Evolutionary conservation across 1,140 invertebrate species (phyloP), one percentile per base, ranked within the genome.

Genomic region (Zaprionus vittiger): DNA sequence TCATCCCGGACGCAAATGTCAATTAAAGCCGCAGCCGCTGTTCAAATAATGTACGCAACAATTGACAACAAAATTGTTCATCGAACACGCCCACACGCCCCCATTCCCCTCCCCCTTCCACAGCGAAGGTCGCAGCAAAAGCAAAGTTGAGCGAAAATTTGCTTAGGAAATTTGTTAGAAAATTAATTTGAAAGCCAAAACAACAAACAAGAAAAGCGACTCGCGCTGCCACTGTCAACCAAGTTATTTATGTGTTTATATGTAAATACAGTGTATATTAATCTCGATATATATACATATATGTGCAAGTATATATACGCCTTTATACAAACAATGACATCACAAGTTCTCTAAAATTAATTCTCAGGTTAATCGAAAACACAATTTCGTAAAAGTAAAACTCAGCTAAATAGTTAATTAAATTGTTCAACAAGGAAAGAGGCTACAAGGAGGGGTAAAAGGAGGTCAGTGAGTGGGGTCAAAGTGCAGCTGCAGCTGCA

Each of bases 11-110:
- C 41, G 41, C 41, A 17, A 47, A 65, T 87, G 80, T 83, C 80
- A 80, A 83, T 79, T 59, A 72, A 79, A 77, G 55, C 65, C 38
- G 17, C 44, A 68, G 56, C 56, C 75, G 70, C 56, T 89, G 73
- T 80, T 80, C 80, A 89, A 87, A 89, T 80, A 83, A 89, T 89
- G 77, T 83, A 60, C 47, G 20, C 38, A 71, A 75, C 73, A 86
- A 83, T 83, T 80, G 83, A 87, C 83, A 87, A 71, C 59, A 55
- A 70, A 79, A 77, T 72, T 54, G 61, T 68, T 77, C 65, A 67
- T 72, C 2, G 31, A 11, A 34, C 31, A 34, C 31, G 9, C 9
- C 9, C 31, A 34, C 31, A 65, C 38, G 7, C 38, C 41, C 4
- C 9, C 17, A 28, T 7, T n/a, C 14, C 26, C 9, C 56, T 31